These are phyloP conservation scores for Dynastes maya DNA, from an alignment of 2,888 invertebrate species.

Conservation along the genomic window DNA sequence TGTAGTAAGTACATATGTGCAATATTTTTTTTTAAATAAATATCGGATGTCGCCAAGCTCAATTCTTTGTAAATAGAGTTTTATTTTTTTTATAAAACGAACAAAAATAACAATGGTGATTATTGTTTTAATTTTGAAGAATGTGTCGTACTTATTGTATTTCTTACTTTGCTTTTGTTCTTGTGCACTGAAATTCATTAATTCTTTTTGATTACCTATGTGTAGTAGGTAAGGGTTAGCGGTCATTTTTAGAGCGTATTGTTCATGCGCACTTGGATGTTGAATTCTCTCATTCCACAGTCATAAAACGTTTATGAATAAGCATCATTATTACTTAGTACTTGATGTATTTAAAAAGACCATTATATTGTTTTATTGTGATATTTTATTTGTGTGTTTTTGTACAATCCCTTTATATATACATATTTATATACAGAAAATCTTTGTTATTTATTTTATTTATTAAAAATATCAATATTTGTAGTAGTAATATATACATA, in stretches of 20 bases:
- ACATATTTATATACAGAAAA: constrained; percentile 33
- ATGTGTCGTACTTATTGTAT: constrained; percentile 25
- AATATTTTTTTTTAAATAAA: constrained; percentile 29
- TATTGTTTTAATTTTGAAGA: constrained; percentile 27
- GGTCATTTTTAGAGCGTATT: constrained; percentile 47
- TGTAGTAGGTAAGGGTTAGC: constrained; percentile 34
- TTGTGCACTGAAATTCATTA: constrained; percentile 53
- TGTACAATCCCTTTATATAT: constrained; percentile 52
- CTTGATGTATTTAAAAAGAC: constrained; percentile 67
- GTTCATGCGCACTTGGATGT: constrained; percentile 57
- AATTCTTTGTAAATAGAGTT: constrained; percentile 47
- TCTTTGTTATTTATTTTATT: constrained; percentile 38
- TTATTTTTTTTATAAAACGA: constrained; percentile 46
- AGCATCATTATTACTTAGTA: constrained; percentile 61
- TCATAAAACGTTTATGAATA: constrained; percentile 61
- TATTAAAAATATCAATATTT: constrained; percentile 5
- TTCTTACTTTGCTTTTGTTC: constrained; percentile 48
- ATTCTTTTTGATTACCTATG: constrained; percentile 43
- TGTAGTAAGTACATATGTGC: constrained; percentile 39
- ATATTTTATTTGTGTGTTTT: constrained; percentile 62
- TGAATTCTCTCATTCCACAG: constrained; percentile 65
- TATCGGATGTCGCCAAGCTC: constrained; percentile 40
- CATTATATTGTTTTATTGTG: constrained; percentile 67
- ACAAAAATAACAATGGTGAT: constrained; percentile 17
- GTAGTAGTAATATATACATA: not conserved